Percentiles rank a stretch among this genome's conserved stretches.
Conservation (phyloP, 2,888 invertebrate genomes). For the Sycophila texana region DNA sequence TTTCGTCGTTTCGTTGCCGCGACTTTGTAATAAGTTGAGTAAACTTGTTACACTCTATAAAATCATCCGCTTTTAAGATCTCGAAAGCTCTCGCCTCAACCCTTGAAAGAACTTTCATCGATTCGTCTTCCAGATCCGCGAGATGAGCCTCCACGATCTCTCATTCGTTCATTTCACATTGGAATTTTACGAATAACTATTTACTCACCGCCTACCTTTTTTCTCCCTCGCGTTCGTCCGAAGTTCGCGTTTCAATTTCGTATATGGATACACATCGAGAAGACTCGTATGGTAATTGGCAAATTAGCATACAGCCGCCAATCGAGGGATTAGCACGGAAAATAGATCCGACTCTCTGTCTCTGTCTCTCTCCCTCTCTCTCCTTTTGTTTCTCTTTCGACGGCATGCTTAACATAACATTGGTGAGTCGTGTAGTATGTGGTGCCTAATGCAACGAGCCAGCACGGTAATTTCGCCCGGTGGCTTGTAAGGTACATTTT, state of each 20-base stretch:
- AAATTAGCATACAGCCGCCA: conserved; percentile 6
- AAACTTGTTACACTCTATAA: too few relatives aligned
- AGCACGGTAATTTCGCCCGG: background rate
- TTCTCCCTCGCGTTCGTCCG: too few relatives aligned
- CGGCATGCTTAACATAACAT: background rate
- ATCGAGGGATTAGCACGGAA: background rate
- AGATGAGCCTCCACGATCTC: too few relatives aligned
- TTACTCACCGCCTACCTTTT: too few relatives aligned
- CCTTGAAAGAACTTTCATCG: background rate
- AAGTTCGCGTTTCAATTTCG: background rate
- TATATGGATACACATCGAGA: background rate
- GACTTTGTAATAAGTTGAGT: too few relatives aligned
- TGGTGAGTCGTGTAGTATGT: background rate
- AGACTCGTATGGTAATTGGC: conserved; percentile 6
- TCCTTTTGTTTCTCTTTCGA: background rate
- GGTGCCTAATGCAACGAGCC: background rate
- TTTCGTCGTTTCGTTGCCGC: too few relatives aligned
- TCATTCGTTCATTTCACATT: too few relatives aligned
- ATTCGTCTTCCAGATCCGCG: too few relatives aligned
- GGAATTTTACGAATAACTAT: background rate
- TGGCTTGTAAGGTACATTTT: too few relatives aligned
- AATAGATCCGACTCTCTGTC: background rate
- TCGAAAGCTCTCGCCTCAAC: too few relatives aligned
- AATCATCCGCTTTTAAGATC: background rate
- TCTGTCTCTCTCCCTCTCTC: background rate